Percentiles rank a stretch among this genome's conserved stretches.
Conservation (phyloP, 1,140 invertebrate genomes). For the Heterodera carotae region DNA sequence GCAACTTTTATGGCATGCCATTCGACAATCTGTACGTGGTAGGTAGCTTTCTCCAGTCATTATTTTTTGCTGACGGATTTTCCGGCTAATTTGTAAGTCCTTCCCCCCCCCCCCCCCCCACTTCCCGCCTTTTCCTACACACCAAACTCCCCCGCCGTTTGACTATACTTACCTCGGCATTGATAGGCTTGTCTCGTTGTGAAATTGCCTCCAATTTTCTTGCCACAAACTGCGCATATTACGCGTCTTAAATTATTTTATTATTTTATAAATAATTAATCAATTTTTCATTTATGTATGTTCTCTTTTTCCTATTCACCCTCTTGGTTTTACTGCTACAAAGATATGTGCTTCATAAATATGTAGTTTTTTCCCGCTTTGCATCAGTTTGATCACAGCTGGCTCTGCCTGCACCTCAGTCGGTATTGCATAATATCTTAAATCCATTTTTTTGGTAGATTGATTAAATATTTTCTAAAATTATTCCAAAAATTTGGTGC, state of each 20-base stretch:
- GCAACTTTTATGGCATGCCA: constrained; percentile 28
- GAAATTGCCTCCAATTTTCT: constrained; percentile 25
- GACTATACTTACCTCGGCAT: constrained; percentile 13
- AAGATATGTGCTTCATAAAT: constrained; percentile 24
- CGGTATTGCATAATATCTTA: constrained; percentile 21
- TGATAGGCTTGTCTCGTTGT: constrained; percentile 22
- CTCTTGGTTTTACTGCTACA: constrained; percentile 19
- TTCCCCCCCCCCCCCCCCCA: no score
- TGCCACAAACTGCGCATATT: constrained; percentile 26
- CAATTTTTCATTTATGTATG: background rate
- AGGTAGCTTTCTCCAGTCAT: no score
- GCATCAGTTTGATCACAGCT: constrained; percentile 29
- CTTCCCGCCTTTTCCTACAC: no score
- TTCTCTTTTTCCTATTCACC: no score
- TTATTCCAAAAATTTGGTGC: background rate
- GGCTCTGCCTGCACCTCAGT: constrained; percentile 17
- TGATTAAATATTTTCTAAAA: background rate
- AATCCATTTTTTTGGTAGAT: background rate
- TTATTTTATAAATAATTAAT: background rate
- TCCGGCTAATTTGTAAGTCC: no score
- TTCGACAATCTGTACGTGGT: constrained; percentile 10
- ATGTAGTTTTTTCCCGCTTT: constrained; percentile 27
- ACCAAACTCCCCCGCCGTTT: no score
- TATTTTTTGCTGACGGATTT: no score
- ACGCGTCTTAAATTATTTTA: background rate